Evolutionary conservation across 2,888 invertebrate genomes (phyloP).

Genomic region (Pterostichus madidus): DNA sequence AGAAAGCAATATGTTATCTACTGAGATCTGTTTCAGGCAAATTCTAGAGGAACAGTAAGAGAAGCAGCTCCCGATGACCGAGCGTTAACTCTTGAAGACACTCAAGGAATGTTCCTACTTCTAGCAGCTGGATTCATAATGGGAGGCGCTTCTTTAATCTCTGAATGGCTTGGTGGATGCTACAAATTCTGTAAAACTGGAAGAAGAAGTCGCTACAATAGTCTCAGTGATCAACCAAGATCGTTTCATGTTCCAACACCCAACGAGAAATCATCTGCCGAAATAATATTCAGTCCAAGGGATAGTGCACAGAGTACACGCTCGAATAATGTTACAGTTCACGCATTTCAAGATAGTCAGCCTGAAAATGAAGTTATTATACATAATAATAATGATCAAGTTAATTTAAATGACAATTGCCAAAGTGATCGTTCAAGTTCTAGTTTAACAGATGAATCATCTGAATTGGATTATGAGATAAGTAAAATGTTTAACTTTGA

Average conservation of each 20-base stretch:
- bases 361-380: conserved; percentile 26
- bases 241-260: conserved; percentile 73
- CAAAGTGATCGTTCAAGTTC: conserved; percentile 59
- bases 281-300: conserved; percentile 7
- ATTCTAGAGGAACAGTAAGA: conserved; percentile 75
- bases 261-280: conserved; percentile 69
- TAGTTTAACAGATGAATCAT: conserved; percentile 56
- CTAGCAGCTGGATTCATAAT: conserved; percentile 85
- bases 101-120: conserved; percentile 90
- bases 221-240: conserved; percentile 71
- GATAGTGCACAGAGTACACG: conserved; percentile 57
- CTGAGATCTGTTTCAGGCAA: conserved; percentile 75
- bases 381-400: conserved; percentile 55
- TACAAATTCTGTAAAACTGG: conserved; percentile 80
- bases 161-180: conserved; percentile 87
- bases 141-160: conserved; percentile 82
- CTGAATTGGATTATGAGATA: conserved; percentile 70
- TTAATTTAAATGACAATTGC: conserved; percentile 45
- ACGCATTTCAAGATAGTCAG: background rate
- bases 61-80: conserved; percentile 82
- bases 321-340: conserved; percentile 32
- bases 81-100: conserved; percentile 87
- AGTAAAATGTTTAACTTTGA: conserved; percentile 72
- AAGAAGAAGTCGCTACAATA: conserved; percentile 68
- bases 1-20: no score